phyloP scores from a whole-genome alignment of 2,113 vertebrate species.

The Podarcis muralis region DNA sequence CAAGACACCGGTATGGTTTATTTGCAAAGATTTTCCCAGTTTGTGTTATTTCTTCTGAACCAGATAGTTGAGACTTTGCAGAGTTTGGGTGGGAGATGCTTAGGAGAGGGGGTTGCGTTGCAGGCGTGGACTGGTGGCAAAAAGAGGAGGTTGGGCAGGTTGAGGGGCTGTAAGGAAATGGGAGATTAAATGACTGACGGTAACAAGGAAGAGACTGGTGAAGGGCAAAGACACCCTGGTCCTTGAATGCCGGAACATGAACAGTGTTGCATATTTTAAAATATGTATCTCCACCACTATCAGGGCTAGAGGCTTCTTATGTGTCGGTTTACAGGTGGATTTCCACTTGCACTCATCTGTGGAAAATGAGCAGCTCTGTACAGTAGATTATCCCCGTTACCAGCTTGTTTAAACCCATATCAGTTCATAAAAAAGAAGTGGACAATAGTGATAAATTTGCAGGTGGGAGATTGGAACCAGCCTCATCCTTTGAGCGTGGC shows the following conservation, averaged over 20 bases:
- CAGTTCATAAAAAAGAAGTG: not conserved
- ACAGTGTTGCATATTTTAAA: not conserved
- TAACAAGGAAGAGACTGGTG: not conserved
- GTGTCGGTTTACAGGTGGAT: not conserved
- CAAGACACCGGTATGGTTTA: not conserved
- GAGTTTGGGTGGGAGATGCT: not conserved
- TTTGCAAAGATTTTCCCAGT: not conserved
- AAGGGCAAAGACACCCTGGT: not conserved
- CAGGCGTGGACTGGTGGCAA: not conserved
- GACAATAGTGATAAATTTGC: not conserved
- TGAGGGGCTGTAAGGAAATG: not conserved
- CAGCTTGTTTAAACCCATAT: not conserved
- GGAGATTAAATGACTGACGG: not conserved
- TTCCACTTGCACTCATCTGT: not conserved
- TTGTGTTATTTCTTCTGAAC: not conserved
- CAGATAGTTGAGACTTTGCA: not conserved
- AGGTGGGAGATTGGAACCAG: too few relatives aligned
- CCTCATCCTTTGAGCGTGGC: too few relatives aligned
- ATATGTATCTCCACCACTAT: not conserved
- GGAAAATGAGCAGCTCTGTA: not conserved
- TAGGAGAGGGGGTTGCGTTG: not conserved
- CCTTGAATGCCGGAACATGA: not conserved
- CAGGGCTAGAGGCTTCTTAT: not conserved
- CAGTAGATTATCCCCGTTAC: not conserved
- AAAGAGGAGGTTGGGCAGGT: not conserved